Conservation (phyloP, 1,140 invertebrate genomes). For the Diorhabda carinulata region DNA sequence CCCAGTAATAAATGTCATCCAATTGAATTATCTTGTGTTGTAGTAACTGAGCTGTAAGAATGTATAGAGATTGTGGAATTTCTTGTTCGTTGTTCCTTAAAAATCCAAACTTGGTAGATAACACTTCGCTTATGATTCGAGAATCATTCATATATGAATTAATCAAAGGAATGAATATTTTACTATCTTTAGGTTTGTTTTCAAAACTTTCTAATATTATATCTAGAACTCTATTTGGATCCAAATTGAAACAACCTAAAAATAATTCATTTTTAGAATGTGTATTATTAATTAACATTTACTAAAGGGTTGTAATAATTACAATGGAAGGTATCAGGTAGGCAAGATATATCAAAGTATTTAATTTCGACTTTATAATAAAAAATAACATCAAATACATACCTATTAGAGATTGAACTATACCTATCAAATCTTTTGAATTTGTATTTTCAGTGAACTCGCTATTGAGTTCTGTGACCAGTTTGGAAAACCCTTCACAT, state of each 20-base stretch:
- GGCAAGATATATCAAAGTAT: too few species aligned
- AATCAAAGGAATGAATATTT: conserved; percentile 80
- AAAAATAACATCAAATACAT: conserved; percentile 31
- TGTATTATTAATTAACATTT: too few species aligned
- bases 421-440: conserved; percentile 67
- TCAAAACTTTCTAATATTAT: conserved; percentile 97
- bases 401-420: conserved; percentile 92
- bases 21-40: conserved; percentile 82
- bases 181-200: conserved; percentile 68
- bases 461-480: conserved; percentile 94
- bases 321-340: too few species aligned
- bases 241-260: conserved; percentile 96
- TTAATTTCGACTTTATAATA: too few species aligned
- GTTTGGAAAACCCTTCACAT: conserved; percentile 97
- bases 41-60: conserved; percentile 83
- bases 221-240: conserved; percentile 96
- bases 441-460: conserved; percentile 66
- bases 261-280: conserved; percentile 17
- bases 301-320: too few species aligned
- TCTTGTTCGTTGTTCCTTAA: conserved; percentile 59
- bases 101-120: conserved; percentile 91
- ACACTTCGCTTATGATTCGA: conserved; percentile 83
- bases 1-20: conserved; percentile 89
- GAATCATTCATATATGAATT: conserved; percentile 81
- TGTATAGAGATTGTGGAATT: conserved; percentile 80